Conservation (phyloP, 2,888 invertebrate species). For the Andrena trimmerana region DNA sequence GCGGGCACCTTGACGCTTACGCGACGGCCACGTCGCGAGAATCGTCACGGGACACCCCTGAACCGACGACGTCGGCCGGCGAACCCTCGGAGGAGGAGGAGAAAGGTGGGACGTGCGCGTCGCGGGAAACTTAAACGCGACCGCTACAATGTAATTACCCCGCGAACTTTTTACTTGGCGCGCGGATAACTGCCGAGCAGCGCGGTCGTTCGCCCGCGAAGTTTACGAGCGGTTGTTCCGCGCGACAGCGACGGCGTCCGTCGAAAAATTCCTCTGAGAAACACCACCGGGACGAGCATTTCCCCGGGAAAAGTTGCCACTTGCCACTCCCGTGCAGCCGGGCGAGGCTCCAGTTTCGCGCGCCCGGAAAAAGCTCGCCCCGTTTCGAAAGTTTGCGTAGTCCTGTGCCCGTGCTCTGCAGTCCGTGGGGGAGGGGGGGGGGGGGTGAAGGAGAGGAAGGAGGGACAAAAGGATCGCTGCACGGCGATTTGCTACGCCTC, state of each 20-base stretch:
- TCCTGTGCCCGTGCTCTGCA: background rate
- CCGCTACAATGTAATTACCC: slow-evolving; percentile 49
- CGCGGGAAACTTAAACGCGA: slow-evolving; percentile 38
- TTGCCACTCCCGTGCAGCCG: slow-evolving; percentile 7
- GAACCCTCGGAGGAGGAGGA: background rate
- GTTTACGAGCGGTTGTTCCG: slow-evolving; percentile 42
- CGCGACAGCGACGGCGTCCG: slow-evolving; percentile 23
- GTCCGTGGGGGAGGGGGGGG: too few relatives aligned
- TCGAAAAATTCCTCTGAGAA: slow-evolving; percentile 46
- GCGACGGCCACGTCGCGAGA: background rate
- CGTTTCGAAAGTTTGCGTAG: slow-evolving; percentile 48
- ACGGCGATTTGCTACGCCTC: slow-evolving; percentile 39
- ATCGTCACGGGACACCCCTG: slow-evolving; percentile 13
- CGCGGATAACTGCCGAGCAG: slow-evolving; percentile 35
- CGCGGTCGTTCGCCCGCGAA: slow-evolving; percentile 29
- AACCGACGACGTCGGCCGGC: background rate
- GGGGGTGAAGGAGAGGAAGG: background rate
- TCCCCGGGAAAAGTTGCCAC: slow-evolving; percentile 44
- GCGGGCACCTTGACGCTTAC: background rate
- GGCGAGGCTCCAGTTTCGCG: slow-evolving; percentile 39
- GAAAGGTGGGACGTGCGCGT: background rate
- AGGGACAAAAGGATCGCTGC: slow-evolving; percentile 27
- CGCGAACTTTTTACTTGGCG: slow-evolving; percentile 58
- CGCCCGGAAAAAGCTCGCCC: slow-evolving; percentile 53
- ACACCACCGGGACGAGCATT: slow-evolving; percentile 31